A percentile compares a stretch with the other conserved stretches of the same genome.
Evolutionary conservation across 1,140 invertebrate species (phyloP).

Genomic region (Zaprionus vittiger): DNA sequence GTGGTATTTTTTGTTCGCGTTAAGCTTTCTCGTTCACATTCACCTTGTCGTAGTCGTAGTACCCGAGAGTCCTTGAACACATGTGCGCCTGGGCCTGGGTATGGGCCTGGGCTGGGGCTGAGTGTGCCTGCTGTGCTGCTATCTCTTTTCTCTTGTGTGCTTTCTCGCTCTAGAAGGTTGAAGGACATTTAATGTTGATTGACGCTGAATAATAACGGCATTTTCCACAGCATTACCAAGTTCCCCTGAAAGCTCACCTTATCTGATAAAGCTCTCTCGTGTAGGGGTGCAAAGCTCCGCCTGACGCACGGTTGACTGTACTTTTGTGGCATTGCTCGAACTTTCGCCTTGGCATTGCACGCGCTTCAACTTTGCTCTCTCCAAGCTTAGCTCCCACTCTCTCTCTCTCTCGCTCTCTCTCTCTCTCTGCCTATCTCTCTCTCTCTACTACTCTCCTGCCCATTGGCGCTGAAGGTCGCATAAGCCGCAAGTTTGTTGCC

Average conservation of each 20-base stretch:
- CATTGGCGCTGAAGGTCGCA: conserved; percentile 46
- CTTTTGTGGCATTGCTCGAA: conserved; percentile 67
- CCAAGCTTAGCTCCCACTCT: conserved; percentile 24
- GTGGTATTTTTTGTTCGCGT: conserved; percentile 18
- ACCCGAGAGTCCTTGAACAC: conserved; percentile 69
- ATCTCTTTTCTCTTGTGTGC: conserved; percentile 14
- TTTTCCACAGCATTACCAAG: conserved; percentile 26
- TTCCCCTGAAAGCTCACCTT: conserved; percentile 43
- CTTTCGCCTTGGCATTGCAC: conserved; percentile 80
- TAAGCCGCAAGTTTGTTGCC: conserved; percentile 45
- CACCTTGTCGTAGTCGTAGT: conserved; percentile 49
- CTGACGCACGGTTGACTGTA: conserved; percentile 69
- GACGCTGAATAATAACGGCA: conserved; percentile 58
- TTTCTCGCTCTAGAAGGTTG: conserved; percentile 21
- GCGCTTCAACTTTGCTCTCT: conserved; percentile 68
- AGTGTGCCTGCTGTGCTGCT: conserved; percentile 32
- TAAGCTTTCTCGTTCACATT: conserved; percentile 73
- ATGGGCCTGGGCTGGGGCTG: conserved; percentile 35
- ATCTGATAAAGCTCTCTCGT: conserved; percentile 9
- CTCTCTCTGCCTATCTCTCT: conserved; percentile 21
- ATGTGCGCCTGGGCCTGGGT: conserved; percentile 33
- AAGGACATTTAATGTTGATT: conserved; percentile 59
- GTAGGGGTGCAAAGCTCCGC: conserved; percentile 36
- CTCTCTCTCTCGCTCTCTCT: conserved; percentile 15
- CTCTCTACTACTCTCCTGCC: neutral